Percentiles rank a stretch among this genome's conserved stretches.
Conservation (phyloP, 2,888 invertebrate genomes). For the Bimastos eiseni region DNA sequence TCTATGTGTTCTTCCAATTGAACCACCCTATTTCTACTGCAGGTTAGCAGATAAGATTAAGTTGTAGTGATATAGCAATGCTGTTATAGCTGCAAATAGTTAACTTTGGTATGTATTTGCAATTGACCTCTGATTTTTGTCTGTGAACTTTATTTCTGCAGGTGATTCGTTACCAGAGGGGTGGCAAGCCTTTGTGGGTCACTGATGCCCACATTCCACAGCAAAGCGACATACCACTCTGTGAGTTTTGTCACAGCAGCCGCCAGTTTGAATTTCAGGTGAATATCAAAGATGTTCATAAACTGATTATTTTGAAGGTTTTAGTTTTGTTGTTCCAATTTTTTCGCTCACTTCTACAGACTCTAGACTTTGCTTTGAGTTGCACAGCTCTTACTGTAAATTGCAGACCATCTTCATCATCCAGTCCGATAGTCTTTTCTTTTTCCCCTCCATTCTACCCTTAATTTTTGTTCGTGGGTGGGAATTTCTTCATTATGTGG, state of each 20-base stretch:
- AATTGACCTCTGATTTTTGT: background rate
- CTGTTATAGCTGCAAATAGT: background rate
- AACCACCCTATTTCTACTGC: no score
- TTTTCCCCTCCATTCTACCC: no score
- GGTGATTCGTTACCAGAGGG: conserved; percentile 76
- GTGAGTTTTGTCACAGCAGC: conserved; percentile 72
- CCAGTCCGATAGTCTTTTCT: no score
- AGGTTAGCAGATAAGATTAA: no score
- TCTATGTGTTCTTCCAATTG: no score
- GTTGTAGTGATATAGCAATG: background rate
- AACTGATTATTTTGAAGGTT: background rate
- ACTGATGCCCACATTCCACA: conserved; percentile 67
- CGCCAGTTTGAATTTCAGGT: conserved; percentile 80
- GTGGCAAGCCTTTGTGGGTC: conserved; percentile 82
- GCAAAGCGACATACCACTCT: conserved; percentile 69
- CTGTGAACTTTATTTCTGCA: conserved; percentile 23
- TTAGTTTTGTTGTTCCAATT: background rate
- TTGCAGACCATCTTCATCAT: no score
- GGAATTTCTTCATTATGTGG: no score
- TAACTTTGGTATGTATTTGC: background rate
- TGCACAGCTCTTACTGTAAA: no score
- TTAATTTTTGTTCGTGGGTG: no score
- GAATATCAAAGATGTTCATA: background rate
- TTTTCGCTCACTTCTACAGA: background rate
- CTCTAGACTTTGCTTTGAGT: background rate